Evolutionary conservation across 2,113 vertebrate genomes (phyloP).

Genomic region (Phoxinus phoxinus): DNA sequence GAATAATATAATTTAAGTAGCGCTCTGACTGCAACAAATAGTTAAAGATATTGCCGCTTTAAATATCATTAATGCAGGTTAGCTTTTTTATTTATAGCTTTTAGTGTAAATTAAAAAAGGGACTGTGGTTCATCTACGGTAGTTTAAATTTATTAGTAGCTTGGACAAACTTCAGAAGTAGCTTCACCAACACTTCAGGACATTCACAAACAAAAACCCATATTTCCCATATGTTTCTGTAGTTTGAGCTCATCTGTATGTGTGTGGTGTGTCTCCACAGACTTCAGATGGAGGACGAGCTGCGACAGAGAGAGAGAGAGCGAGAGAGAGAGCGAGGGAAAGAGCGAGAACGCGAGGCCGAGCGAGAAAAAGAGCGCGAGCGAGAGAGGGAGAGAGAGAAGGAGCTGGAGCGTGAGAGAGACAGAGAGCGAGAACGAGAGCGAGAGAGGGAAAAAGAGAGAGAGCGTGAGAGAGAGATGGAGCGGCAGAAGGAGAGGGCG

Average conservation of each 20-base stretch:
- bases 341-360: conserved; percentile 78
- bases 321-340: conserved; percentile 82
- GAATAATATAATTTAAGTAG: neutral
- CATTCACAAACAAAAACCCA: neutral
- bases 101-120: neutral
- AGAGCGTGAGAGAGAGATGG: conserved; percentile 83
- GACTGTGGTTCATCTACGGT: neutral
- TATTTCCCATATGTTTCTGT: neutral
- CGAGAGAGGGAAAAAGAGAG: conserved; percentile 73
- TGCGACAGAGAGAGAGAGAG: conserved; percentile 87
- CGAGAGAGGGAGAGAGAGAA: conserved; percentile 80
- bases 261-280: conserved; percentile 69
- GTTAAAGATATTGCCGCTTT: neutral
- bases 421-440: conserved; percentile 75
- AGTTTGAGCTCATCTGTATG: neutral
- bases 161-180: neutral
- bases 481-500: conserved; percentile 86
- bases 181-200: neutral
- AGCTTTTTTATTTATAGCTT: neutral
- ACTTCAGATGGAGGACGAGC: conserved; percentile 95
- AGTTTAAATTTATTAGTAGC: neutral
- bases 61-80: neutral
- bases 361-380: conserved; percentile 81
- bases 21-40: neutral
- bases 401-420: conserved; percentile 80